These are phyloP conservation scores for Urocyon cinereoargenteus DNA, from an alignment of 2,797 vertebrate species.

Conservation along the genomic window DNA sequence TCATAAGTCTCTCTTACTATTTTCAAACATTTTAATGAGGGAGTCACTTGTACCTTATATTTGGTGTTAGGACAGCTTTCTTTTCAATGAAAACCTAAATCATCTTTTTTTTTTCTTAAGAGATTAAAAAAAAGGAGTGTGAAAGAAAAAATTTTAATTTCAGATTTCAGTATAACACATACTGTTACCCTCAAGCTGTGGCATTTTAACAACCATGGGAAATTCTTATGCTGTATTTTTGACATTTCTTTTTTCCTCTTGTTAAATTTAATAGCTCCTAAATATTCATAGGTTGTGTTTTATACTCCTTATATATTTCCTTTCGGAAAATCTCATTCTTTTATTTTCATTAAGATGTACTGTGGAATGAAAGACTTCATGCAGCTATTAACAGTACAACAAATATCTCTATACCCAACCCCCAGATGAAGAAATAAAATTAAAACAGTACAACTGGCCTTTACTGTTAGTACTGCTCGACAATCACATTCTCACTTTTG, in stretches of 20 bases:
- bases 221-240: not conserved
- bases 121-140: not conserved
- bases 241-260: not conserved
- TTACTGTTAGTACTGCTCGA: not conserved
- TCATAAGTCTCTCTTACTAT: not conserved
- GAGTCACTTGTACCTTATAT: not conserved
- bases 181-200: not conserved
- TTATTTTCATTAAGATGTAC: constrained; percentile 20
- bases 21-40: not conserved
- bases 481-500: not conserved
- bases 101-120: not conserved
- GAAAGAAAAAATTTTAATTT: not conserved
- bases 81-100: not conserved
- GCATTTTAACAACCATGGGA: not conserved
- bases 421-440: not conserved
- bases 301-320: not conserved
- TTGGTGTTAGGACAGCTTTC: not conserved
- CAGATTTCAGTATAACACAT: not conserved
- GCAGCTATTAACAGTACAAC: not conserved
- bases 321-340: not conserved
- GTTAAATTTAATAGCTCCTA: constrained; percentile 47
- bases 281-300: constrained; percentile 32
- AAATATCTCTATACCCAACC: not conserved
- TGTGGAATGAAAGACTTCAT: not conserved
- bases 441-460: not conserved